Percentiles rank a stretch among this genome's conserved stretches.
These are phyloP conservation scores for Philaethria dido DNA, from an alignment of 2,888 invertebrate genomes.

Conservation along the genomic window DNA sequence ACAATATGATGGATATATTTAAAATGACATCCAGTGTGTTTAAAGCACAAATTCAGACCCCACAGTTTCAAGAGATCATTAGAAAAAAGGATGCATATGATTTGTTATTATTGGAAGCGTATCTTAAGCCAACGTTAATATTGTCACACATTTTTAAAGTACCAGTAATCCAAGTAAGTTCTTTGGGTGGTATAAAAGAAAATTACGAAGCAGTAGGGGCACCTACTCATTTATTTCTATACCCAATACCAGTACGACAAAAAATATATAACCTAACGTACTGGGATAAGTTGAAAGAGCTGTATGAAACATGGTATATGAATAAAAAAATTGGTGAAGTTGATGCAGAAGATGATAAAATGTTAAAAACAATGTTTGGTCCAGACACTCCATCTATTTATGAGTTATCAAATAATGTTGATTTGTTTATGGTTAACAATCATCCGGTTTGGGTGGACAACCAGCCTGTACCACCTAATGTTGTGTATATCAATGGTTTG, in stretches of 20 bases:
- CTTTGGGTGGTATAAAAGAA: conserved; percentile 46
- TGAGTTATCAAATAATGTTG: conserved; percentile 51
- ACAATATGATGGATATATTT: conserved; percentile 37
- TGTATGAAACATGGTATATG: conserved; percentile 43
- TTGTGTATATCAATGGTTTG: conserved; percentile 56
- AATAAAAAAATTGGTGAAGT: conserved; percentile 6
- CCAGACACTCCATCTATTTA: conserved; percentile 44
- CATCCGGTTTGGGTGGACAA: conserved; percentile 55
- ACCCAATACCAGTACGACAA: conserved; percentile 47
- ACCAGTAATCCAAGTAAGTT: conserved; percentile 56
- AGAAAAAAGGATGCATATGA: conserved; percentile 49
- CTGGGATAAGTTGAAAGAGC: conserved; percentile 51
- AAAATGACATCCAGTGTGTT: conserved; percentile 33
- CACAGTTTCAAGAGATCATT: conserved; percentile 49
- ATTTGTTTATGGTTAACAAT: conserved; percentile 55
- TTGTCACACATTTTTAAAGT: conserved; percentile 54
- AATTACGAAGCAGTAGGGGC: conserved; percentile 49
- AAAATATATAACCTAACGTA: conserved; percentile 48
- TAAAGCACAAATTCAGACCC: conserved; percentile 44
- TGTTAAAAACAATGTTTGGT: conserved; percentile 46
- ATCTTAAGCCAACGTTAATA: conserved; percentile 43
- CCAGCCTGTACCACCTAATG: conserved; percentile 52
- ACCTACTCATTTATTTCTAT: conserved; percentile 52
- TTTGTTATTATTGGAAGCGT: conserved; percentile 55
- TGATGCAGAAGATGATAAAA: conserved; percentile 41